Evolutionary conservation across 2,113 vertebrate species (phyloP), one percentile per base, ranked within the genome.

Genomic region (Indicator indicator): DNA sequence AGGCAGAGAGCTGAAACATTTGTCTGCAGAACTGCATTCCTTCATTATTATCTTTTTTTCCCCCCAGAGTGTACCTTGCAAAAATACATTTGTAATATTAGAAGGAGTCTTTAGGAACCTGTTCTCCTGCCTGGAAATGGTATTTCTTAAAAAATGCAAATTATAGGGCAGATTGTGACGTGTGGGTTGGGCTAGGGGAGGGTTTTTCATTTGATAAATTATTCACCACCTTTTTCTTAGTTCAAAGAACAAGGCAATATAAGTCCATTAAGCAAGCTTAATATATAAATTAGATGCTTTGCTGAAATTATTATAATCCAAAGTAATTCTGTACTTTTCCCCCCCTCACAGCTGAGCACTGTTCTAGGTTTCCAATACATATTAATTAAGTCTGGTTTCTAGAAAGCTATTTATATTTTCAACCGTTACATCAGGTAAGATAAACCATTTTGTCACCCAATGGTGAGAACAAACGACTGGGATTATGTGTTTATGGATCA

Each of bases 221-320:
- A 97, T 86, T 94, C 88, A 87, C 63, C 87, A 80, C 67, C 52
- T 95, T 94, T 87, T 83, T 60, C 91, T 88, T 90, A 86, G 65
- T 86, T 86, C 92, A 93, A 93, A 93, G 95, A 93, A 75, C 84
- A 89, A 93, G 69, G 86, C 73, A 90, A 87, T 89, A 38, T 46
- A 95, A 94, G 77, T 84, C 54, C 77, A 88, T 95, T 93, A 77
- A 89, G 88, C 42, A 89, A 96, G 59, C 87, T 91, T 96, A 96
- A 97, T 92, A 94, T 83, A 90, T 92, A 97, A 96, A 96, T 95
- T 81, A 94, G 95, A 93, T 80, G 73, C 59, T 94, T 93, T 95
- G 75, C 89, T 94, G 55, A 80, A 95, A 92, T 88, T 86, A 92
- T 95, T 97, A 68, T 92, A 96, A 96, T 75, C 85, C 94, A 83